Evolutionary conservation across 2,113 vertebrate species (phyloP), one percentile per base, ranked within the genome.

Genomic region (Strix aluco): DNA sequence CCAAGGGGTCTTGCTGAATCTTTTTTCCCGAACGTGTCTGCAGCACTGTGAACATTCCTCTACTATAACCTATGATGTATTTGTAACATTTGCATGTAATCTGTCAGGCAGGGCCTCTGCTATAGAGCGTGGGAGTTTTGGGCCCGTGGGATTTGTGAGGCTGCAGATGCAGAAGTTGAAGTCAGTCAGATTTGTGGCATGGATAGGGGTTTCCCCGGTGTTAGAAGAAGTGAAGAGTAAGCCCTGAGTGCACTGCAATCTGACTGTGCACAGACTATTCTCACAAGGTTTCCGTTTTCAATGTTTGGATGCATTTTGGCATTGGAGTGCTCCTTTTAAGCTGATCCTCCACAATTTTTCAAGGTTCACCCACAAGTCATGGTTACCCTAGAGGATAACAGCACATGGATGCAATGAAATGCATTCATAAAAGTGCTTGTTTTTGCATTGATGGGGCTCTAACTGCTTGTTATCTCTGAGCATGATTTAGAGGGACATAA

Each of bases 321-420:
- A 4, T 40, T 25, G 90, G 55, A 70, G 58, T 77, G 49, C 63
- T 92, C 66, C 66, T 82, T 88, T 91, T 65, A 90, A 94, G 81
- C 81, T 13, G 11, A 70, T 90, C 58, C 54, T 91, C 75, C 2
- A 6, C 81, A 36, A 14, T 63, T 91, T 97, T 88, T 77, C 84
- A 77, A 95, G 91, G 95, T 95, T 97, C 94, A 96, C 87, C 58
- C 94, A 15, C 89, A 94, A 95, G 94, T 95, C 92, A 94, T 66
- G 72, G 82, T 92, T 87, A 40, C 94, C 70, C 86, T 17, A 26
- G 84, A 72, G 94, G 72, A 88, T 85, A 91, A 16, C 73, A 95
- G 81, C 95, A 90, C 91, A 87, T 95, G 93, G 81, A 91, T 90
- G 87, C 86, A 96, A 95, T 96, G 92, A 95, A 95, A 85, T 47